Evolutionary conservation across 2,113 vertebrate species (phyloP).

Genomic region (Pollachius pollachius): DNA sequence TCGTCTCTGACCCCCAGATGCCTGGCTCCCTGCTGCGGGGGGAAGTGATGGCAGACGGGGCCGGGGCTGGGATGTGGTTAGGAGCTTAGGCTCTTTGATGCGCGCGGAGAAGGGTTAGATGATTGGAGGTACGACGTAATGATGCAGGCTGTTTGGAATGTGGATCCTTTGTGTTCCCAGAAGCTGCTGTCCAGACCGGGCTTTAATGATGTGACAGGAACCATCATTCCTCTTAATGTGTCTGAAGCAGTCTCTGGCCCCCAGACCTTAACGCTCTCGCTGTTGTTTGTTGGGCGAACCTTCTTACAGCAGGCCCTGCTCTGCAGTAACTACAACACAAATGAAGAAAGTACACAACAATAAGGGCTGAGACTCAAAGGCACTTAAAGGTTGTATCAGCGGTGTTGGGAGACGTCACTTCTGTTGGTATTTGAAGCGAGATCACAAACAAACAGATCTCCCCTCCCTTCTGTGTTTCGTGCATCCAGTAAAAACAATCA

Average conservation of each 20-base stretch:
- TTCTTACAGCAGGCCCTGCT: no score
- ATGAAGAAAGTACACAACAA: no score
- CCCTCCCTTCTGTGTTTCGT: no score
- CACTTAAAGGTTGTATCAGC: no score
- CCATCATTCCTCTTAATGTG: slow-evolving; percentile 11
- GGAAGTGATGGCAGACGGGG: slow-evolving; percentile 17
- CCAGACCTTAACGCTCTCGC: not conserved
- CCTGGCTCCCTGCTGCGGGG: not conserved
- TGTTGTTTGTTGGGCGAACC: no score
- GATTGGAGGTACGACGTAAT: slow-evolving; percentile 16
- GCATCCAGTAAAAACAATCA: no score
- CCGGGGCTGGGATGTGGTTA: slow-evolving; percentile 50
- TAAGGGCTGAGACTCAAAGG: no score
- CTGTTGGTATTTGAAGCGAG: no score
- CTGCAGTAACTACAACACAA: no score
- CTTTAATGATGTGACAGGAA: slow-evolving; percentile 23
- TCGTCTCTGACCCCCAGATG: not conserved
- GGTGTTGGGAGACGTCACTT: no score
- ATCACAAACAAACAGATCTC: no score
- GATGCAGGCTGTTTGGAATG: slow-evolving; percentile 24
- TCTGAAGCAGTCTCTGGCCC: slow-evolving; percentile 1
- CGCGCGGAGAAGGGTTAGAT: slow-evolving; percentile 39
- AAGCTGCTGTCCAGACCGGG: slow-evolving; percentile 30
- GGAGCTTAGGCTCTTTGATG: slow-evolving; percentile 43
- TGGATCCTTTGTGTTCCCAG: slow-evolving; percentile 51